Evolutionary conservation across 2,888 invertebrate genomes (phyloP).

Genomic region (Sphaerophoria rueppellii): DNA sequence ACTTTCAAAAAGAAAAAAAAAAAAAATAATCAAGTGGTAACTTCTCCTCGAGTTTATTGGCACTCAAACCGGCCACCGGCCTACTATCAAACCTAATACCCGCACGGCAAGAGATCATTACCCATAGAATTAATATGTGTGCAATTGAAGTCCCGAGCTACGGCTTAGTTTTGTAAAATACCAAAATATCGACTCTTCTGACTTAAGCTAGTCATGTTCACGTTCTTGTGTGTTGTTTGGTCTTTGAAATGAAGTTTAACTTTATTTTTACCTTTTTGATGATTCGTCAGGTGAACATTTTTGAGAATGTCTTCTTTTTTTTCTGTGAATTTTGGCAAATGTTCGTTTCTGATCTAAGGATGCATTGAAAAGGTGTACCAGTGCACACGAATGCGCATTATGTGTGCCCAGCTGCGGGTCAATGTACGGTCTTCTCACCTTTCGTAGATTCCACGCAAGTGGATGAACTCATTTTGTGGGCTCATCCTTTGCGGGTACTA

Average conservation of each 20-base stretch:
- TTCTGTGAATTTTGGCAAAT: constrained; percentile 35
- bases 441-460: constrained; percentile 68
- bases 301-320: constrained; percentile 10
- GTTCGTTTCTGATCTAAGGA: constrained; percentile 65
- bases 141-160: constrained; percentile 66
- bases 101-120: background rate
- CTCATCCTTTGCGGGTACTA: constrained; percentile 24
- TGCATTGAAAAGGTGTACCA: constrained; percentile 66
- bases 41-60: constrained; percentile 15
- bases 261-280: constrained; percentile 13
- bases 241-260: background rate
- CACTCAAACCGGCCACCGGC: background rate
- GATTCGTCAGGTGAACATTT: constrained; percentile 64
- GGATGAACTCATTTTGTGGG: constrained; percentile 63
- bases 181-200: constrained; percentile 2
- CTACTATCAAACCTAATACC: background rate
- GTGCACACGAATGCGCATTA: constrained; percentile 47
- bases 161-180: constrained; percentile 50
- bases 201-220: constrained; percentile 33
- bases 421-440: constrained; percentile 70
- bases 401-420: constrained; percentile 64
- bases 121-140: constrained; percentile 36
- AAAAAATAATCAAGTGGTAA: constrained; percentile 49
- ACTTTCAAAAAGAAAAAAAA: constrained; percentile 39
- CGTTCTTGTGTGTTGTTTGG: background rate